Conservation (phyloP, 1,140 invertebrate species). For the Neodiprion fabricii region DNA sequence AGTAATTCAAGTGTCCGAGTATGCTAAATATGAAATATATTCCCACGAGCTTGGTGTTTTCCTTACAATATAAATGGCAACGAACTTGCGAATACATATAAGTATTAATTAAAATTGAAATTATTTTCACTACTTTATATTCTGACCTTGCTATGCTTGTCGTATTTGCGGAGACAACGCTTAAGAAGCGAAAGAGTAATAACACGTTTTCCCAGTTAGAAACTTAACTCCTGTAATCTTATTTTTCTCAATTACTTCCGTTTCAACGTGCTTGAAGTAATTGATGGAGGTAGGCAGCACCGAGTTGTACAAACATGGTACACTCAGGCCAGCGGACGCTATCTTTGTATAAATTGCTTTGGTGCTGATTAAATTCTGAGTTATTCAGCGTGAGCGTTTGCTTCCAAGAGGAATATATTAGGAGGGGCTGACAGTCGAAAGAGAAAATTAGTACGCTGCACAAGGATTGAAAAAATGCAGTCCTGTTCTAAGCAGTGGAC, state of each 20-base stretch:
- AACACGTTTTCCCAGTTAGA: background rate
- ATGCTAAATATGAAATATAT: no score
- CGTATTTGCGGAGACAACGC: background rate
- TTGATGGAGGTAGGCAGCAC: background rate
- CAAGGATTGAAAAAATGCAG: background rate
- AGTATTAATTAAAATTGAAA: no score
- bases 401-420: background rate
- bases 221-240: background rate
- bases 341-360: background rate
- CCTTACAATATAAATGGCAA: no score
- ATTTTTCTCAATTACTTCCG: background rate
- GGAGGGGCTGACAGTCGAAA: background rate
- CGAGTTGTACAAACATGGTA: background rate
- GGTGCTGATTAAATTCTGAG: conserved; percentile 1
- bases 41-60: no score
- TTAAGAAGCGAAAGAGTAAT: background rate
- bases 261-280: background rate
- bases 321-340: background rate
- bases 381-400: background rate
- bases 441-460: background rate
- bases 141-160: no score
- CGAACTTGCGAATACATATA: no score
- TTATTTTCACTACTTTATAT: no score
- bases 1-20: no score
- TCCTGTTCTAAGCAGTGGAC: no score